phyloP scores from a whole-genome alignment of 2,113 vertebrate genomes.

The Psettodes erumei region DNA sequence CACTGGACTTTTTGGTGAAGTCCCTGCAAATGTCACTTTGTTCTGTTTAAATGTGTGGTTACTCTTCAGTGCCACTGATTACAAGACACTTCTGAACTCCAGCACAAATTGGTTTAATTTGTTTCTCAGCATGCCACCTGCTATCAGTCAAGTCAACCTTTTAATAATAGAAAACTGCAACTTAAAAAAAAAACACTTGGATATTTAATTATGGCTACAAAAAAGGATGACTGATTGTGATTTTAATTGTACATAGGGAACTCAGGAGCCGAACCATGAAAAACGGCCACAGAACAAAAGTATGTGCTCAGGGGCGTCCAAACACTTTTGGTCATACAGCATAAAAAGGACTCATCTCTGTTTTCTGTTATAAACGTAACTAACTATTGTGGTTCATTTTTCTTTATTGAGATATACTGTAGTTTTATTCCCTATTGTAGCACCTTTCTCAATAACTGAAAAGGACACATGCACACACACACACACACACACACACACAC shows the following conservation, averaged over 20 bases:
- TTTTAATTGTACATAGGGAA: not conserved
- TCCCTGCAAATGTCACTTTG: not conserved
- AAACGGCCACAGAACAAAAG: not conserved
- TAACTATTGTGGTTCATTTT: not conserved
- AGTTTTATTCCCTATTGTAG: not conserved
- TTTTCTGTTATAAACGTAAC: not conserved
- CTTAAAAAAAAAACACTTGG: not conserved
- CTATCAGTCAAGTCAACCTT: not conserved
- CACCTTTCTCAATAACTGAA: not conserved
- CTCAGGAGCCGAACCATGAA: not conserved
- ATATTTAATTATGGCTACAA: not conserved
- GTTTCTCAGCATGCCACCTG: not conserved
- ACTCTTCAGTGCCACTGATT: not conserved
- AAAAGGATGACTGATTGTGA: not conserved
- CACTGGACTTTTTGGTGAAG: constrained; percentile 67
- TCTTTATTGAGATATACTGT: not conserved
- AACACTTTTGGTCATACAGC: not conserved
- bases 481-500: constrained; percentile 10
- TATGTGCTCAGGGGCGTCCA: not conserved
- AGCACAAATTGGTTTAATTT: not conserved
- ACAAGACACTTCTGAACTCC: not conserved
- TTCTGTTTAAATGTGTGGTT: not conserved
- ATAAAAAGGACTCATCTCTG: not conserved
- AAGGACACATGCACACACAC: constrained; percentile 1
- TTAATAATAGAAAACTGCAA: not conserved